Percentiles rank a stretch among this genome's conserved stretches.
Conservation (phyloP, 2,113 vertebrate genomes). For the Campylorhamphus procurvoides region DNA sequence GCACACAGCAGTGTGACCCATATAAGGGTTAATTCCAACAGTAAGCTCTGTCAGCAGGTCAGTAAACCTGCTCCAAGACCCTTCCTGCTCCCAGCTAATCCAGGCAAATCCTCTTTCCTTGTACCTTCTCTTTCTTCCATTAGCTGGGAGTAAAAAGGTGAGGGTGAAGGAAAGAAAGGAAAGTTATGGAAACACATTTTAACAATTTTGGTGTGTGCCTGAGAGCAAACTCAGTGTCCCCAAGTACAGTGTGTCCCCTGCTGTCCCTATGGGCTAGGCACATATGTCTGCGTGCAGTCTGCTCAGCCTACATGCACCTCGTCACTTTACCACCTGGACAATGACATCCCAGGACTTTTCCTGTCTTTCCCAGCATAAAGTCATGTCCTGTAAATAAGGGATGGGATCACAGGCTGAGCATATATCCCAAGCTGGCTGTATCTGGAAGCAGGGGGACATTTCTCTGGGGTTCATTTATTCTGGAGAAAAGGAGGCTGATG, state of each 20-base stretch:
- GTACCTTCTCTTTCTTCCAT: not conserved
- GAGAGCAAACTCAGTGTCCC: not conserved
- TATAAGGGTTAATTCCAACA: not conserved
- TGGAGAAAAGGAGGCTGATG: not conserved
- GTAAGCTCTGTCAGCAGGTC: not conserved
- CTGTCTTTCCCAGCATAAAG: not conserved
- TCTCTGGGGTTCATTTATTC: not conserved
- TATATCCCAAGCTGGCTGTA: not conserved
- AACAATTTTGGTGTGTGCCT: not conserved
- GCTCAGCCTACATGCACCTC: not conserved
- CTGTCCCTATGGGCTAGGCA: not conserved
- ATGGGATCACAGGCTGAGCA: not conserved
- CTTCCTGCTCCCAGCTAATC: constrained; percentile 9
- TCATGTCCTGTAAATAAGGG: not conserved
- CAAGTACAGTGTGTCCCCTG: rapidly evolving
- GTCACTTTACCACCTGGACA: not conserved
- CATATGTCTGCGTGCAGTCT: not conserved
- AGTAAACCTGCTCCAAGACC: not conserved
- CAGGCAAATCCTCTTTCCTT: constrained; percentile 34
- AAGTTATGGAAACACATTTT: not conserved
- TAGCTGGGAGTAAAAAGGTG: not conserved
- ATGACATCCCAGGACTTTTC: not conserved
- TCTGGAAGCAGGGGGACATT: not conserved
- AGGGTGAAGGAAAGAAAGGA: not conserved
- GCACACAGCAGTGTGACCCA: rapidly evolving